Evolutionary conservation across 2,888 invertebrate species (phyloP).

Genomic region (Nesidiocoris tenuis): DNA sequence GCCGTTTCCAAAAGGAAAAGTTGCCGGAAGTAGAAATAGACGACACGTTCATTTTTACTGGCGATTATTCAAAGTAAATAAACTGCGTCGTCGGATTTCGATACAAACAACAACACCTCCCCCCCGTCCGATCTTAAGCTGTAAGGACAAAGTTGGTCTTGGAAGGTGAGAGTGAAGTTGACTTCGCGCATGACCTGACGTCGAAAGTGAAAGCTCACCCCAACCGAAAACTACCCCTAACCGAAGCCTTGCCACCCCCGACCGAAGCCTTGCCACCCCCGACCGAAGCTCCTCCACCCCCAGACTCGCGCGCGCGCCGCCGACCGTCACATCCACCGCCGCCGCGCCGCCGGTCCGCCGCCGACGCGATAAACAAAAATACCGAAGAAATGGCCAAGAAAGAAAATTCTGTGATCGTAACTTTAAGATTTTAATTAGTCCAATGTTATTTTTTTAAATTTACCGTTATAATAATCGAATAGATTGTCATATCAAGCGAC

Average conservation of each 20-base stretch:
- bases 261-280: not conserved
- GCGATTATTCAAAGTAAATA: too few relatives aligned
- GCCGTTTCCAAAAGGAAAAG: too few relatives aligned
- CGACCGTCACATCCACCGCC: not conserved
- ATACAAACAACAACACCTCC: too few relatives aligned
- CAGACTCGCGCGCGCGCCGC: conserved; percentile 6
- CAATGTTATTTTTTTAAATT: conserved; percentile 38
- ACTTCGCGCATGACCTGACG: conserved; percentile 38
- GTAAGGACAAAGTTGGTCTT: too few relatives aligned
- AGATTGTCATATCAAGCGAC: conserved; percentile 20
- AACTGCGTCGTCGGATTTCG: too few relatives aligned
- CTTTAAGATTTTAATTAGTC: conserved; percentile 43
- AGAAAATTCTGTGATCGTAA: conserved; percentile 50
- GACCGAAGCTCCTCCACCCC: not conserved
- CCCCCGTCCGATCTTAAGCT: too few relatives aligned
- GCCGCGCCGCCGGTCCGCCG: not conserved
- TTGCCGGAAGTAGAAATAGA: too few relatives aligned
- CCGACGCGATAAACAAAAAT: not conserved
- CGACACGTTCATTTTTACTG: too few relatives aligned
- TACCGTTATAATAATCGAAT: not conserved
- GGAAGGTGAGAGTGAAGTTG: conserved; percentile 37
- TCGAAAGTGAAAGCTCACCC: conserved; percentile 24
- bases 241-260: not conserved
- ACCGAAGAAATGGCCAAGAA: conserved; percentile 49
- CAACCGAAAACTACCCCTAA: not conserved